These are phyloP conservation scores for Polylopha cassiicola DNA, from an alignment of 2,888 invertebrate genomes.

Conservation along the genomic window DNA sequence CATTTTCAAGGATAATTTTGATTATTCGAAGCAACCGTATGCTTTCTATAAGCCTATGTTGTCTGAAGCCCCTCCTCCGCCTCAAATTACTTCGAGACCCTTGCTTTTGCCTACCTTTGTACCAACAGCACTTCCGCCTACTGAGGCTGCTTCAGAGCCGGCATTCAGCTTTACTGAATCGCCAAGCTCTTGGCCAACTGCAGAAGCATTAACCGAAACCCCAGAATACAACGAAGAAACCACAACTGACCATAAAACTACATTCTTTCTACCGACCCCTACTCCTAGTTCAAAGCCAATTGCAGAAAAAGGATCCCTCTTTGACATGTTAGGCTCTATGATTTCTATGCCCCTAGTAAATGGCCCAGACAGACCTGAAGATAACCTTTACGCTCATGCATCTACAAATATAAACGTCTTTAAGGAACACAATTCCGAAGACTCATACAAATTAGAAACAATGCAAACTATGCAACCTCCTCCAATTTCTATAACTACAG, in stretches of 20 bases:
- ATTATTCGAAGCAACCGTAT: slow-evolving; percentile 47
- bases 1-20: slow-evolving; percentile 50
- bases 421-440: slow-evolving; percentile 47
- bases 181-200: slow-evolving; percentile 26
- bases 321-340: slow-evolving; percentile 67
- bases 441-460: slow-evolving; percentile 56
- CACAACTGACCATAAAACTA: slow-evolving; percentile 40
- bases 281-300: slow-evolving; percentile 31
- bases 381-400: slow-evolving; percentile 64
- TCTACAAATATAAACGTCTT: slow-evolving; percentile 63
- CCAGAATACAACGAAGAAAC: slow-evolving; percentile 43
- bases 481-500: slow-evolving; percentile 45
- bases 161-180: slow-evolving; percentile 33
- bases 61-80: slow-evolving; percentile 55
- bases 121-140: slow-evolving; percentile 53
- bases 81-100: slow-evolving; percentile 42
- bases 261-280: slow-evolving; percentile 36
- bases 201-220: slow-evolving; percentile 17
- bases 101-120: slow-evolving; percentile 44
- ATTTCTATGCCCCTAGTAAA: slow-evolving; percentile 66
- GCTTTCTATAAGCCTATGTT: slow-evolving; percentile 60
- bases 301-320: slow-evolving; percentile 39
- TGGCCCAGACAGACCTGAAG: slow-evolving; percentile 60
- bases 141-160: slow-evolving; percentile 25
- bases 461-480: slow-evolving; percentile 81